These are phyloP conservation scores for Dicerorhinus sumatrensis DNA, from an alignment of 2,113 vertebrate genomes.

Conservation along the genomic window DNA sequence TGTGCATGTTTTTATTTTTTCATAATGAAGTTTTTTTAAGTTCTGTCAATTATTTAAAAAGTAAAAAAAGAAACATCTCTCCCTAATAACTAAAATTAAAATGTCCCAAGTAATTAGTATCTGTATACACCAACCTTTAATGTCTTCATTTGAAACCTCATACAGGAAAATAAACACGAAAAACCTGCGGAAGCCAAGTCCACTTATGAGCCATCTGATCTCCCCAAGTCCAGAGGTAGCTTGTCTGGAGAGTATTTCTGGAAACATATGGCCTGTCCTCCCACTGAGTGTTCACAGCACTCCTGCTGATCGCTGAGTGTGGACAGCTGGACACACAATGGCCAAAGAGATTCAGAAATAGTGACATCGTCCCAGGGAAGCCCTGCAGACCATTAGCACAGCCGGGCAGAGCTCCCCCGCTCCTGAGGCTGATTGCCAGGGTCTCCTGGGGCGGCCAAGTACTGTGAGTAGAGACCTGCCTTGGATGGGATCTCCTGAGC, in stretches of 20 bases:
- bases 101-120: not conserved
- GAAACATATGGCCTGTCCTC: not conserved
- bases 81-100: not conserved
- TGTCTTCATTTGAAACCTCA: not conserved
- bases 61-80: not conserved
- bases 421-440: not conserved
- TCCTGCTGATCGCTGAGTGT: not conserved
- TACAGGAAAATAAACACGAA: not conserved
- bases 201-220: not conserved
- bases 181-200: not conserved
- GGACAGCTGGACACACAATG: not conserved
- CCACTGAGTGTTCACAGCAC: not conserved
- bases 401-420: not conserved
- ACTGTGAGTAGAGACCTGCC: too few species aligned
- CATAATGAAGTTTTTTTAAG: not conserved
- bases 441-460: not conserved
- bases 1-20: not conserved
- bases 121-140: not conserved
- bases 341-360: not conserved
- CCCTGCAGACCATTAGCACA: not conserved
- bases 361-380: accelerated
- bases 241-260: not conserved
- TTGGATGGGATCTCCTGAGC: not conserved
- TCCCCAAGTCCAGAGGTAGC: not conserved
- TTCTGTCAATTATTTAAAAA: not conserved